Evolutionary conservation across 92 coral and sea anemone genomes (phyloP).

Genomic region (Metridium senile): DNA sequence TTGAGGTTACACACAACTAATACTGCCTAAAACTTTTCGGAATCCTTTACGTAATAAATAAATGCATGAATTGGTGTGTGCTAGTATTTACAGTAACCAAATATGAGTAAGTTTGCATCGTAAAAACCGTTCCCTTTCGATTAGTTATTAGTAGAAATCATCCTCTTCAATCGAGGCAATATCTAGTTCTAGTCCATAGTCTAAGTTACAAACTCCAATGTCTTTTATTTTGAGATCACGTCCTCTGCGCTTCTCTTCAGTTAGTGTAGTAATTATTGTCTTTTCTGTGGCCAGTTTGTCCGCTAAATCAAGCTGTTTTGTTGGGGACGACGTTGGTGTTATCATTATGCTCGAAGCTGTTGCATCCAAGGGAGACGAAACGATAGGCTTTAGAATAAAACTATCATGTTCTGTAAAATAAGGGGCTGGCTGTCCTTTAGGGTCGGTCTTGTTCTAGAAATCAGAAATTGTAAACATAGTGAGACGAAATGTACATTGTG

Average conservation of each 20-base stretch:
- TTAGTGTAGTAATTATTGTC: conserved; percentile 24
- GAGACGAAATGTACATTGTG: not conserved
- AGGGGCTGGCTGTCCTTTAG: conserved; percentile 59
- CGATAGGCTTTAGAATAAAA: conserved; percentile 81
- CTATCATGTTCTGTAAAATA: conserved; percentile 84
- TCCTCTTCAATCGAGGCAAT: conserved; percentile 87
- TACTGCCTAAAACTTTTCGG: conserved; percentile 43
- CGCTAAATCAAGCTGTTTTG: conserved; percentile 64
- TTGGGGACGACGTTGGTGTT: conserved; percentile 82
- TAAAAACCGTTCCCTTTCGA: conserved; percentile 26
- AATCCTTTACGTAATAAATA: conserved; percentile 75
- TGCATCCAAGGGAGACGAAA: conserved; percentile 73
- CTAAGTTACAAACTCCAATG: conserved; percentile 67
- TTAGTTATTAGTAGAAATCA: conserved; percentile 50
- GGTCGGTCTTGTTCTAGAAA: conserved; percentile 74
- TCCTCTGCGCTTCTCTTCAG: conserved; percentile 12
- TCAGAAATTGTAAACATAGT: not conserved
- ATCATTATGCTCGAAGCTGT: conserved; percentile 76
- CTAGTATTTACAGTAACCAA: conserved; percentile 28
- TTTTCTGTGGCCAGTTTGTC: conserved; percentile 19
- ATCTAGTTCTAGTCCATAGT: conserved; percentile 75
- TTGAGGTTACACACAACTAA: conserved; percentile 42
- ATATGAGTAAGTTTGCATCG: conserved; percentile 8
- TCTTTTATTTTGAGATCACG: conserved; percentile 41
- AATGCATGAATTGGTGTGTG: conserved; percentile 28